A percentile compares a stretch with the other conserved stretches of the same genome.
Evolutionary conservation across 2,113 vertebrate species (phyloP).

Genomic region (Corythaixoides concolor): DNA sequence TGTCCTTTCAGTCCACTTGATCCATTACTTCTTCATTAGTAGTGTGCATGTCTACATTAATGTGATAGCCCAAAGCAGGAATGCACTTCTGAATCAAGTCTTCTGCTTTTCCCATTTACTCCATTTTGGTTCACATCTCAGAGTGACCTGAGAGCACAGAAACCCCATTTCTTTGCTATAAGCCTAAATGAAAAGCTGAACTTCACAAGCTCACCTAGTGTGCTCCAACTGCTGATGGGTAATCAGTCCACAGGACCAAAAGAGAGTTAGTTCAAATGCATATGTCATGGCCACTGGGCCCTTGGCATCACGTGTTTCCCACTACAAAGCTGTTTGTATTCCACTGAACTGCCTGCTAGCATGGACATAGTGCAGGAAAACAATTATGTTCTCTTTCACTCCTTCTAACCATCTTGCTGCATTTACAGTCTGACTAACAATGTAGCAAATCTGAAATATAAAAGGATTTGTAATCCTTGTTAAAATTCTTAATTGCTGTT

Average conservation of each 20-base stretch:
- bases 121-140: not conserved
- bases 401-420: not conserved
- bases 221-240: not conserved
- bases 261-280: not conserved
- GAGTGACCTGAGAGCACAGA: not conserved
- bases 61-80: not conserved
- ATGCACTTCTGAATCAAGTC: not conserved
- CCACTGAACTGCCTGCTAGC: not conserved
- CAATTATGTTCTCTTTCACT: not conserved
- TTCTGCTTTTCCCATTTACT: not conserved
- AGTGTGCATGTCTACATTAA: not conserved
- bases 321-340: not conserved
- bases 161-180: not conserved
- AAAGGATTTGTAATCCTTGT: not conserved
- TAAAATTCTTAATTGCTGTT: not conserved
- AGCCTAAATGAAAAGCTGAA: not conserved
- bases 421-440: not conserved
- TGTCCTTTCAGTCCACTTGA: not conserved
- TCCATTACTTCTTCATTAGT: not conserved
- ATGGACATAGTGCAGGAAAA: not conserved
- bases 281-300: not conserved
- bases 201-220: not conserved
- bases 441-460: not conserved
- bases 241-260: not conserved
- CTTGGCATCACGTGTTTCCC: not conserved